Evolutionary conservation across 1,140 invertebrate genomes (phyloP).

Genomic region (Heliconius congener): DNA sequence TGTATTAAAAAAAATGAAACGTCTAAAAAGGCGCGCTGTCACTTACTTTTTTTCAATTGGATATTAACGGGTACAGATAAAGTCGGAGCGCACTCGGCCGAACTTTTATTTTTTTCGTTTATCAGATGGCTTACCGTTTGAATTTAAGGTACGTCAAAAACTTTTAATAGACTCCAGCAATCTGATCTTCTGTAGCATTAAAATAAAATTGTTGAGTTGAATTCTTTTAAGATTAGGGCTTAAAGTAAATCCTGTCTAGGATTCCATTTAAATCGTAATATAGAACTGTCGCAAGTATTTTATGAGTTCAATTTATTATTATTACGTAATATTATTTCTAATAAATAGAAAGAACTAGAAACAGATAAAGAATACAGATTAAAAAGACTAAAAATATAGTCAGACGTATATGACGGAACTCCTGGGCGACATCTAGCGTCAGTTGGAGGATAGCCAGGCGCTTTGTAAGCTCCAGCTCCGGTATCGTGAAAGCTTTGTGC

Average conservation of each 20-base stretch:
- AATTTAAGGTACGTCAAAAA: conserved; percentile 78
- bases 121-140: conserved; percentile 79
- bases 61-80: conserved; percentile 77
- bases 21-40: conserved; percentile 49
- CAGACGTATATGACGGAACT: conserved; percentile 33
- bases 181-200: conserved; percentile 64
- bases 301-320: background rate
- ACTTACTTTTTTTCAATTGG: conserved; percentile 75
- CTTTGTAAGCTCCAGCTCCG: conserved; percentile 68
- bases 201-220: conserved; percentile 46
- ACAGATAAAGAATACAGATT: conserved; percentile 16
- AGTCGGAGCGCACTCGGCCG: conserved; percentile 55
- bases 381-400: conserved; percentile 13
- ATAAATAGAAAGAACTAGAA: background rate
- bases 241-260: conserved; percentile 11
- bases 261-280: background rate
- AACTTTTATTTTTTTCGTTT: conserved; percentile 60
- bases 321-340: background rate
- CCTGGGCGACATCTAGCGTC: conserved; percentile 58
- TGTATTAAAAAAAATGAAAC: conserved; percentile 17
- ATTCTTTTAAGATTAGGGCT: conserved; percentile 17
- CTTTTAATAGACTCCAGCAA: conserved; percentile 78
- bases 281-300: background rate
- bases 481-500: conserved; percentile 65
- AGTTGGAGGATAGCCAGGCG: conserved; percentile 63